A percentile compares a stretch with the other conserved stretches of the same genome.
Evolutionary conservation across 2,113 vertebrate genomes (phyloP).

Genomic region (Baryphthengus martii): DNA sequence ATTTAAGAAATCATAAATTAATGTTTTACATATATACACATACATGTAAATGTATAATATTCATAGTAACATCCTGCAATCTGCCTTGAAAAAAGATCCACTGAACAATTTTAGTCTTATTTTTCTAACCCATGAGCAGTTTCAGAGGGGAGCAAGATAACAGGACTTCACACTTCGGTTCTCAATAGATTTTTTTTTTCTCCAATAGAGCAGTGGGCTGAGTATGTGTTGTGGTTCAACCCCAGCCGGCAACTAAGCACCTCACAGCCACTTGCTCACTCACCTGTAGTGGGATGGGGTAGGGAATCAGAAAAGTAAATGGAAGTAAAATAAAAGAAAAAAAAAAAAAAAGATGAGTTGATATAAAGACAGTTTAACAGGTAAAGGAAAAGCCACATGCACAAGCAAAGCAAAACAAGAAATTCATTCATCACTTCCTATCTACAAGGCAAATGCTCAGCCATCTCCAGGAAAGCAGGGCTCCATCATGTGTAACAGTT

Average conservation of each 20-base stretch:
- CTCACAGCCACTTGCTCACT: background rate
- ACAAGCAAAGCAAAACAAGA: background rate
- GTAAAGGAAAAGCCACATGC: background rate
- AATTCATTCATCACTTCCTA: background rate
- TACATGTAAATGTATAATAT: background rate
- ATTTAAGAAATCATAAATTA: background rate
- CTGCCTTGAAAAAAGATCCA: background rate
- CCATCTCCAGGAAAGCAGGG: no score
- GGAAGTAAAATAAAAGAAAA: no score
- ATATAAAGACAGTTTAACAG: background rate
- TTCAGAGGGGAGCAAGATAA: background rate
- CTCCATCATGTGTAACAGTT: background rate
- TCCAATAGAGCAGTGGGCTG: fast-evolving
- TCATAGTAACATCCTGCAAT: background rate
- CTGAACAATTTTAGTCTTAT: background rate
- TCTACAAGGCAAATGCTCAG: no score
- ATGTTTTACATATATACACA: background rate
- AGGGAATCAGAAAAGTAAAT: background rate
- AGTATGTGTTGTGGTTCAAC: background rate
- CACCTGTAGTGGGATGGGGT: background rate
- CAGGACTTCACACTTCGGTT: background rate
- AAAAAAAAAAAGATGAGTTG: background rate
- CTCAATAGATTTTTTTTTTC: background rate
- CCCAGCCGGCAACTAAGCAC: background rate
- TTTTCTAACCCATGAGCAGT: background rate